Evolutionary conservation across 2,888 invertebrate genomes (phyloP), one percentile per base, ranked within the genome.

Genomic region (Fabriciana adippe): DNA sequence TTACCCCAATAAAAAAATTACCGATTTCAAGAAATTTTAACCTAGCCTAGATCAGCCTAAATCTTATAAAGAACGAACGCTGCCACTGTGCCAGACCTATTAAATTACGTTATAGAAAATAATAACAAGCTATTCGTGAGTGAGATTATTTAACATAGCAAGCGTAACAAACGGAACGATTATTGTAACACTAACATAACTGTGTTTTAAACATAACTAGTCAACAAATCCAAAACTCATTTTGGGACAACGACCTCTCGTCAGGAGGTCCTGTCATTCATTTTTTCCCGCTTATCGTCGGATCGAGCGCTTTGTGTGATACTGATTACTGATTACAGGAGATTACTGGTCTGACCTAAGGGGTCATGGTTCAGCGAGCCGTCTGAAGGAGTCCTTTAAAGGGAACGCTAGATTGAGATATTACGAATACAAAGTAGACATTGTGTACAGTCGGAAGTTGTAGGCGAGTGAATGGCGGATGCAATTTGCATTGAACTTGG

Each of bases 201-300:
- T 15, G 35, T 41, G 35, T 16, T 51, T 16, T 50, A 61, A 61
- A 50, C 18, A 14, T 53, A 51, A 16, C 50, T 51, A 51, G 50
- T 16, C 50, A 53, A 61, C 61, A 15, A 51, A 51, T 61, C 53
- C 61, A 18, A 61, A 51, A 53, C 48, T 64, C 60, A 66, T 61
- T 65, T 69, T 59, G 67, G 71, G 60, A 31, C 72, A 66, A 56
- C 54, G 73, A 74, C 72, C 72, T 72, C 74, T n/a, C 74, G 66
- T 72, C 70, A 63, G 70, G 73, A 72, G 75, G 72, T 74, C 73
- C 72, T 71, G 73, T 73, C 66, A 57, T 62, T 70, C 70, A 72
- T 74, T 72, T 76, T 75, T 73, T 70, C 71, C 70, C 72, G 72
- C 72, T 75, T 73, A 75, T 76, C 76, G 66, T 68, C 67, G 72